A percentile compares a stretch with the other conserved stretches of the same genome.
Conservation (phyloP, 1,140 invertebrate species). For the Lithobius niger region DNA sequence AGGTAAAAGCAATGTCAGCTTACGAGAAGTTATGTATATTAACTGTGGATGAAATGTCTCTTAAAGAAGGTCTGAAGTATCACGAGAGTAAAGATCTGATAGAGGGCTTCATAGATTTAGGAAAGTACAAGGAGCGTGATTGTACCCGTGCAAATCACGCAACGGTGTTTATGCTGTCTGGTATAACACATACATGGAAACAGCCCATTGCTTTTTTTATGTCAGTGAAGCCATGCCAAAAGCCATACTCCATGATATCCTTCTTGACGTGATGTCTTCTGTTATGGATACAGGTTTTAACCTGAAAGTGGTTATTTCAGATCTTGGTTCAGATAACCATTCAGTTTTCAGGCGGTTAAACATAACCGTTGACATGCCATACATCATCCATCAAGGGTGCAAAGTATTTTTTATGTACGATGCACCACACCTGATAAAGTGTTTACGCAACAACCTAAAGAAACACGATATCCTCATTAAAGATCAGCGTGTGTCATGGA, state of each 20-base stretch:
- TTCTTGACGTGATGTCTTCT: neutral
- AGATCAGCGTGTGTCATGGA: neutral
- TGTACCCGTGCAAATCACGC: neutral
- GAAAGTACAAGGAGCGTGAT: neutral
- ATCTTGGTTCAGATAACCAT: slow-evolving; percentile 3
- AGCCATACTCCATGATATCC: neutral
- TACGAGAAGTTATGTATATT: slow-evolving; percentile 6
- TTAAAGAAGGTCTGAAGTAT: slow-evolving; percentile 7
- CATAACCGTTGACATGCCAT: slow-evolving; percentile 1
- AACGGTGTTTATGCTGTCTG: slow-evolving; percentile 7
- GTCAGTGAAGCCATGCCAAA: too few species aligned
- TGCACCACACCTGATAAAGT: slow-evolving; percentile 8
- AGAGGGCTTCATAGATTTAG: slow-evolving; percentile 7
- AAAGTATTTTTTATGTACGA: slow-evolving; percentile 8
- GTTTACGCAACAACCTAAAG: neutral
- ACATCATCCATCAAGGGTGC: neutral
- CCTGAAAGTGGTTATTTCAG: slow-evolving; percentile 1
- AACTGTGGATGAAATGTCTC: slow-evolving; percentile 10
- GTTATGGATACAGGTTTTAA: neutral
- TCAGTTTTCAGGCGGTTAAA: slow-evolving; percentile 1
- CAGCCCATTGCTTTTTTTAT: slow-evolving; percentile 9
- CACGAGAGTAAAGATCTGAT: slow-evolving; percentile 5
- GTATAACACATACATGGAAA: slow-evolving; percentile 1
- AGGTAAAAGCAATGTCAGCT: neutral
- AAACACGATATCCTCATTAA: neutral